These are phyloP conservation scores for Platyrinchus mystaceus DNA, from an alignment of 2,797 vertebrate species.

Conservation along the genomic window DNA sequence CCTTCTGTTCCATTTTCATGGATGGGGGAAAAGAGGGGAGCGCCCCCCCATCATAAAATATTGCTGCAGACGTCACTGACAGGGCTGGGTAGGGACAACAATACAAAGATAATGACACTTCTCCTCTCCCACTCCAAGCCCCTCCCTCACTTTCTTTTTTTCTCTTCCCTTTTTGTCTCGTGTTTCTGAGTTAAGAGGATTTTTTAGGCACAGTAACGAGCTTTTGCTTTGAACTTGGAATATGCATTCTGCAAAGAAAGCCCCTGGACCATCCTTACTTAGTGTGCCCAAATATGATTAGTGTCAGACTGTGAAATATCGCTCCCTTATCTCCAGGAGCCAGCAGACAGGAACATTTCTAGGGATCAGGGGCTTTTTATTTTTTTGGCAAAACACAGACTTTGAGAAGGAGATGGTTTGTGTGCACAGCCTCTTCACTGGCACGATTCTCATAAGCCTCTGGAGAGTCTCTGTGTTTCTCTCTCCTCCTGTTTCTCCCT, in stretches of 20 bases:
- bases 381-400: slow-evolving; percentile 53
- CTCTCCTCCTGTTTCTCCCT: background rate
- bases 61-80: background rate
- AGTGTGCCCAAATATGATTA: slow-evolving; percentile 85
- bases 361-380: slow-evolving; percentile 59
- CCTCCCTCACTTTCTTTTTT: slow-evolving; percentile 30
- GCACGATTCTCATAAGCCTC: background rate
- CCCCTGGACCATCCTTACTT: slow-evolving; percentile 73
- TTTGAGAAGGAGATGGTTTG: slow-evolving; percentile 52
- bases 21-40: background rate
- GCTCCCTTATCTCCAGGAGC: slow-evolving; percentile 79
- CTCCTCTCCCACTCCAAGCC: background rate
- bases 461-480: background rate
- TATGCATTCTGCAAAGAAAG: slow-evolving; percentile 68
- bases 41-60: background rate
- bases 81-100: slow-evolving; percentile 21
- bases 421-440: background rate
- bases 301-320: slow-evolving; percentile 82
- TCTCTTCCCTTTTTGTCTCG: slow-evolving; percentile 52
- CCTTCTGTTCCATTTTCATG: background rate
- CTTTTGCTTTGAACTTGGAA: slow-evolving; percentile 83
- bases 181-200: slow-evolving; percentile 79
- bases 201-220: slow-evolving; percentile 75
- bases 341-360: slow-evolving; percentile 79
- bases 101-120: slow-evolving; percentile 17